Conservation (phyloP, 2,797 vertebrate genomes). For the Apodemus agrarius region DNA sequence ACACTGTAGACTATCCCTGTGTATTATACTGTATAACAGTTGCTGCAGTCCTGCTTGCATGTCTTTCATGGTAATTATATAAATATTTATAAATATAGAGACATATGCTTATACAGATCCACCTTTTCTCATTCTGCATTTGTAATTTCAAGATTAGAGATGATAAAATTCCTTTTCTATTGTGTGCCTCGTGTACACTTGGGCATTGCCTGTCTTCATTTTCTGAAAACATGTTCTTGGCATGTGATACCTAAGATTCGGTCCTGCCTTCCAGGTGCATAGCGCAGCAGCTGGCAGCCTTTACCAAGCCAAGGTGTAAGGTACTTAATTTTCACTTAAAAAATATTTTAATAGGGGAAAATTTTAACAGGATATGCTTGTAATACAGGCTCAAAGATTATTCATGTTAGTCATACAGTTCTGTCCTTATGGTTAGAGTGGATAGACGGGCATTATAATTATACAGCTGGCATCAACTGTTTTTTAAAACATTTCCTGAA, state of each 20-base stretch:
- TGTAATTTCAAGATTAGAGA: slow-evolving; percentile 86
- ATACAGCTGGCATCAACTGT: slow-evolving; percentile 43
- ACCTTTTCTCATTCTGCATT: slow-evolving; percentile 85
- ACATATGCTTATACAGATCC: slow-evolving; percentile 87
- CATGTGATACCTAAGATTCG: slow-evolving; percentile 84
- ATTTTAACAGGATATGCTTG: slow-evolving; percentile 61
- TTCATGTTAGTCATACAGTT: slow-evolving; percentile 59
- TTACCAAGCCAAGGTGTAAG: slow-evolving; percentile 78
- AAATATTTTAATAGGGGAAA: slow-evolving; percentile 64
- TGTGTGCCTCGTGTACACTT: slow-evolving; percentile 81
- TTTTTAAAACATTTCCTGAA: slow-evolving; percentile 46
- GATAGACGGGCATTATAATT: slow-evolving; percentile 57
- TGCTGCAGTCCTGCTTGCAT: slow-evolving; percentile 91
- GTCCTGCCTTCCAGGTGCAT: slow-evolving; percentile 80
- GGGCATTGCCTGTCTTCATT: slow-evolving; percentile 81
- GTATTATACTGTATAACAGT: slow-evolving; percentile 95
- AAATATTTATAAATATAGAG: slow-evolving; percentile 89
- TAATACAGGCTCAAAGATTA: slow-evolving; percentile 67
- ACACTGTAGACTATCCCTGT: slow-evolving; percentile 85
- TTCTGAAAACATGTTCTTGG: slow-evolving; percentile 70
- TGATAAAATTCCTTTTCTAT: slow-evolving; percentile 82
- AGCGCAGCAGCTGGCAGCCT: slow-evolving; percentile 81
- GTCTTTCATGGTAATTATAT: slow-evolving; percentile 89
- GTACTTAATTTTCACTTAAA: slow-evolving; percentile 67
- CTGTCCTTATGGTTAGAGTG: slow-evolving; percentile 42